Conservation (phyloP, 2,797 vertebrate species). For the Pipistrellus kuhlii region DNA sequence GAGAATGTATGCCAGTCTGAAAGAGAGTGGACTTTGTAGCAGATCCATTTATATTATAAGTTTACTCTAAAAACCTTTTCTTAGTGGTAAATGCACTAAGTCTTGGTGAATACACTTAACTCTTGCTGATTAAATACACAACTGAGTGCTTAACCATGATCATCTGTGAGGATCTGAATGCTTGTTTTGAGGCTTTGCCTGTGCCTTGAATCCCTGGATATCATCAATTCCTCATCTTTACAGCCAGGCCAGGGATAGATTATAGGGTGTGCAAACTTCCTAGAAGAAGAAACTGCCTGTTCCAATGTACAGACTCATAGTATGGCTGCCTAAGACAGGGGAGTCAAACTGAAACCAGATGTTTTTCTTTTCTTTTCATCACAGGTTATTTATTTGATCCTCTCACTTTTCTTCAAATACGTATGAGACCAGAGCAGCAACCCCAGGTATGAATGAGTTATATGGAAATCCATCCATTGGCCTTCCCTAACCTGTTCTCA, state of each 20-base stretch:
- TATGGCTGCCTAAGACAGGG: conserved; percentile 5
- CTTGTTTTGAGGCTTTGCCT: neutral
- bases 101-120: neutral
- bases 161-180: neutral
- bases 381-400: neutral
- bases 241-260: too few relatives aligned
- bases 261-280: too few relatives aligned
- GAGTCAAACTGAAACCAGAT: conserved; percentile 16
- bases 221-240: neutral
- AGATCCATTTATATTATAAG: neutral
- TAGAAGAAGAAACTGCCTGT: neutral
- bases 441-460: neutral
- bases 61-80: neutral
- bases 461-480: conserved; percentile 24
- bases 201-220: neutral
- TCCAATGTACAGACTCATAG: neutral
- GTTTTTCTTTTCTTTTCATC: conserved; percentile 26
- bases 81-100: neutral
- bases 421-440: neutral
- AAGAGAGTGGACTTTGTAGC: neutral
- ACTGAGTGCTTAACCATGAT: neutral
- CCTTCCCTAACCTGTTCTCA: neutral
- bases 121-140: neutral
- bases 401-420: conserved; percentile 34
- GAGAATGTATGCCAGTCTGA: neutral